Evolutionary conservation across 2,888 invertebrate species (phyloP).

Genomic region (Polyommatus iphigenia): DNA sequence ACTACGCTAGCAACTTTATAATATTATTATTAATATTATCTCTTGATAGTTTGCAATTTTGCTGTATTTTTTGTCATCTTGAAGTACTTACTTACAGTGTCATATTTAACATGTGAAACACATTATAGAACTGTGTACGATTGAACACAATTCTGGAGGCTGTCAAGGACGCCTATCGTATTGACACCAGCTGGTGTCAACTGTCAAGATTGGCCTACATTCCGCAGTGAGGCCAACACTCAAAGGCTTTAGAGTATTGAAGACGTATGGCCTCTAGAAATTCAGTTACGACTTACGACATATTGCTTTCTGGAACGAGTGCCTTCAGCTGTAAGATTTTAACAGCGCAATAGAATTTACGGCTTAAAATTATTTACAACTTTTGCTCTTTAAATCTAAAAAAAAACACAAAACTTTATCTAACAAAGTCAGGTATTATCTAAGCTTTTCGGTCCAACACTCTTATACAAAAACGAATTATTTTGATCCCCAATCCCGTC

Average conservation of each 20-base stretch:
- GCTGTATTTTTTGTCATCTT: no score
- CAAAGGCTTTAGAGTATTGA: not conserved
- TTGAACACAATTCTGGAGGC: not conserved
- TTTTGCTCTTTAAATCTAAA: not conserved
- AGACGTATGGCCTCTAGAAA: not conserved
- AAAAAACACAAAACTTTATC: not conserved
- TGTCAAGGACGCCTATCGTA: not conserved
- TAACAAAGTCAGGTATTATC: constrained; percentile 6
- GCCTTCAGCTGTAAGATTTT: not conserved
- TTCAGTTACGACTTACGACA: not conserved
- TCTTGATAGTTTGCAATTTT: no score
- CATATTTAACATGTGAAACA: no score
- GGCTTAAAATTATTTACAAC: not conserved
- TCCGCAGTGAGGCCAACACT: not conserved
- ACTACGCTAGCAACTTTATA: no score
- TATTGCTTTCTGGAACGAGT: not conserved
- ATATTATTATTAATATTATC: no score
- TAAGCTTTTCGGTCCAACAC: not conserved
- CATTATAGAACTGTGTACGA: not conserved
- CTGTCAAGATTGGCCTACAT: constrained; percentile 8
- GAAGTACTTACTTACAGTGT: no score
- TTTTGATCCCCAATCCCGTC: constrained; percentile 6
- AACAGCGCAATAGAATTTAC: not conserved
- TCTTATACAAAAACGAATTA: not conserved
- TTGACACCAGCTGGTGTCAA: not conserved